Percentiles rank a stretch among this genome's conserved stretches.
Evolutionary conservation across 2,888 invertebrate genomes (phyloP).

Genomic region (Ashinkailepas kermadecensis): DNA sequence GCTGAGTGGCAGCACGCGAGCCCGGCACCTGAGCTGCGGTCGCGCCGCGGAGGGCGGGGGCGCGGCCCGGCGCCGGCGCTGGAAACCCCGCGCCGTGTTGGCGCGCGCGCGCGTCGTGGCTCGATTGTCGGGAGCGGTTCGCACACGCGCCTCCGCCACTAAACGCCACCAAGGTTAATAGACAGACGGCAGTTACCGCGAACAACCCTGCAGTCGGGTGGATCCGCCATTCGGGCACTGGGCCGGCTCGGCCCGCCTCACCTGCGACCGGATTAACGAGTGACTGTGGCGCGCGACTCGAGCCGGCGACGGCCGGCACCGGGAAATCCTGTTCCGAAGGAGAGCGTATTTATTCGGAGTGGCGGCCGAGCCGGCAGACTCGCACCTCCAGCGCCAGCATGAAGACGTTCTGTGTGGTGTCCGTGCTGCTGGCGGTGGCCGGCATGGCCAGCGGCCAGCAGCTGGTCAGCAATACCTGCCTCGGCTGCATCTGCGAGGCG

Average conservation of each 20-base stretch:
- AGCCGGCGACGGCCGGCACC: background rate
- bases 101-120: background rate
- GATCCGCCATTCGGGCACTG: background rate
- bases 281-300: background rate
- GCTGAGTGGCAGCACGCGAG: too few relatives aligned
- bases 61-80: background rate
- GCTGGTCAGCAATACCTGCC: slow-evolving; percentile 12
- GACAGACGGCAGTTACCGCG: background rate
- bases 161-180: background rate
- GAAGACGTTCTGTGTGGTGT: background rate
- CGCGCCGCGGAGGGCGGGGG: too few relatives aligned
- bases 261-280: background rate
- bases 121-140: too few relatives aligned
- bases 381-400: background rate
- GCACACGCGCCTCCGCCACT: background rate
- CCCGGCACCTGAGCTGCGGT: too few relatives aligned
- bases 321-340: background rate
- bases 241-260: background rate
- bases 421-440: background rate
- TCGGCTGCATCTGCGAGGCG: slow-evolving; percentile 26
- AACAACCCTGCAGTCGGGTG: background rate
- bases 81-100: background rate
- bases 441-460: background rate
- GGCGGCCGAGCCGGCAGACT: background rate
- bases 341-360: background rate